Percentiles rank a stretch among this genome's conserved stretches.
phyloP scores from a whole-genome alignment of 2,797 vertebrate species.

The Nannoperca obscura region DNA sequence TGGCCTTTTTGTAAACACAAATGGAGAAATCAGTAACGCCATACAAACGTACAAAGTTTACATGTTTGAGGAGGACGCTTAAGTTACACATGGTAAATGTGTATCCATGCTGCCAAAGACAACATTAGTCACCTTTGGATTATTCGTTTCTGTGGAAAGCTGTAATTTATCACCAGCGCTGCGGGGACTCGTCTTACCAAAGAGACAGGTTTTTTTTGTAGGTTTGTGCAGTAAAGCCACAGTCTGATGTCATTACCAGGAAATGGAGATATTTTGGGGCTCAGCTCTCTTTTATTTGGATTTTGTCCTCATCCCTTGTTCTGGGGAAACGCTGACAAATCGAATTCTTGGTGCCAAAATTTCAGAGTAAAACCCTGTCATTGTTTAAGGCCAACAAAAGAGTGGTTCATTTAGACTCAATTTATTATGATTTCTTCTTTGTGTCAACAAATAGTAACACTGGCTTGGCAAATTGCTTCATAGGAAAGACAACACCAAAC shows the following conservation, averaged over 20 bases:
- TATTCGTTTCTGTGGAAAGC: conserved; percentile 71
- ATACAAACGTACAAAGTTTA: conserved; percentile 36
- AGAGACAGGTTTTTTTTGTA: conserved; percentile 1
- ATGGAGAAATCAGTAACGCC: conserved; percentile 40
- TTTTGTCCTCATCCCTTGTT: conserved; percentile 72
- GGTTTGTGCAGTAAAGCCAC: conserved; percentile 46
- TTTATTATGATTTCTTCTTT: conserved; percentile 76
- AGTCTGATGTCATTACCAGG: conserved; percentile 68
- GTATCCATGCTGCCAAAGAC: conserved; percentile 60
- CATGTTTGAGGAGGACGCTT: conserved; percentile 26
- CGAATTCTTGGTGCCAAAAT: conserved; percentile 67
- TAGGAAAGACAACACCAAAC: conserved; percentile 45
- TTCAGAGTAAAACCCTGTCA: conserved; percentile 67
- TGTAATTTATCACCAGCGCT: conserved; percentile 67
- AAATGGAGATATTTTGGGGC: conserved; percentile 74
- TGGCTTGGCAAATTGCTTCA: conserved; percentile 59
- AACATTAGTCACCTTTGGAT: conserved; percentile 66
- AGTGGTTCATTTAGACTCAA: conserved; percentile 68
- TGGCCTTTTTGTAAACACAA: conserved; percentile 38
- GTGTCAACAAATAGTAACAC: conserved; percentile 68
- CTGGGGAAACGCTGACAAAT: conserved; percentile 75
- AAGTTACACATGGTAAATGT: conserved; percentile 45
- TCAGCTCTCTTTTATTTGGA: conserved; percentile 74
- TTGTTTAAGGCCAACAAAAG: conserved; percentile 76
- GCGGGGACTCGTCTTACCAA: conserved; percentile 51